Base-by-base conservation (phyloP, 2,797 vertebrate genomes). In the Notolabrus celidotus region DNA sequence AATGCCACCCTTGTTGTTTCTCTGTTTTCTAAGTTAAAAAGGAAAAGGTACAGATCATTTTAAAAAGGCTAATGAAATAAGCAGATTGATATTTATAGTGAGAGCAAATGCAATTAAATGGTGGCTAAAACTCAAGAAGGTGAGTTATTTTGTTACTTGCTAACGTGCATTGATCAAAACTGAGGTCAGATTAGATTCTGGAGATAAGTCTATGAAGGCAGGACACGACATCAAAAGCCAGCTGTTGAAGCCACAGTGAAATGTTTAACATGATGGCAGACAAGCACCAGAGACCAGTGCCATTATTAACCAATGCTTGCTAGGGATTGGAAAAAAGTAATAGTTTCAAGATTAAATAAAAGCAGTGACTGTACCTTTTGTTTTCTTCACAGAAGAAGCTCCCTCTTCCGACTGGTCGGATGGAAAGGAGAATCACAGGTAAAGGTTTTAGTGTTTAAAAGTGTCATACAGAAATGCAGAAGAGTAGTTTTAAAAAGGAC, bases 371-470 rank as follows among this genome's bases (percentile, higher is more conserved):
- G 8, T 86, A 94, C 94, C 94, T 94, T 93, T 94, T 63, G 91
- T 80, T 88, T 94, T 94, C 86, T 95, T 95, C 60, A 88, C 84
- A 73, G 77, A 86, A 49, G 86, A 73, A 33, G 78, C 79, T 16
- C 91, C 90, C 41, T 92, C 92, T 79, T 89, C 90, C 3, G 79
- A 84, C 94, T 95, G 15, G 10, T 43, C 12, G 51, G 17, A 82
- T 23, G 14, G 46, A 82, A 85, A 53, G 0, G 0, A 77, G 14
- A 27, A 77, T 58, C 63, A 22, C 1, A 65, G 0, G 29, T 66
- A 69, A 39, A 27, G 2, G 70, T 50, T 33, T 42, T 10, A 49
- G 5, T 7, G 9, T 56, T 50, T 57, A 46, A 49, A 57, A 25
- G 15, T 36, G 19, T 47, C 3, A 56, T 64, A 1, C 1, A 34